Percentiles rank a stretch among this genome's conserved stretches.
These are phyloP conservation scores for Melopsittacus undulatus DNA, from an alignment of 2,797 vertebrate species.

Conservation along the genomic window DNA sequence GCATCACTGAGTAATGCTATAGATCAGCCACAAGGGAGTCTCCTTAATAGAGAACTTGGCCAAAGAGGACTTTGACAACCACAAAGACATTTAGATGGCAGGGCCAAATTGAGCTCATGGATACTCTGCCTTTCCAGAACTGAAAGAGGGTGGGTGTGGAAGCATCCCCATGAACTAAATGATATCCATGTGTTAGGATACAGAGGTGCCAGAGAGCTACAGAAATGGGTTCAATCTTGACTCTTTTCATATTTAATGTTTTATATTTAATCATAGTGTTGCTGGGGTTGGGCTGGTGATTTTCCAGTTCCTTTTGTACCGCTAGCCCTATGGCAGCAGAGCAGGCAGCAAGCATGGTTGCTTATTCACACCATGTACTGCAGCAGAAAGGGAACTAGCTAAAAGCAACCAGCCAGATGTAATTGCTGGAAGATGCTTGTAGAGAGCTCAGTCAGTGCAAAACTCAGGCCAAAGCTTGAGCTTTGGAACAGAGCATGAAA, in stretches of 20 bases:
- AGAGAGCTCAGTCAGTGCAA: neutral
- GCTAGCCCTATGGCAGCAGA: neutral
- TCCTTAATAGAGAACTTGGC: neutral
- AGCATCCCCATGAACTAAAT: slow-evolving; percentile 41
- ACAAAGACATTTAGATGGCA: neutral
- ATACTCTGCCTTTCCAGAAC: slow-evolving; percentile 6
- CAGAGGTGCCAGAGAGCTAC: neutral
- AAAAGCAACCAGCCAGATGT: neutral
- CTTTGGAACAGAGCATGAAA: neutral
- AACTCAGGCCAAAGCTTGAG: neutral
- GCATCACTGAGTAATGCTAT: slow-evolving; percentile 28
- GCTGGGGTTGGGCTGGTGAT: neutral
- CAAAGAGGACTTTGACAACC: neutral
- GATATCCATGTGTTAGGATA: slow-evolving; percentile 14
- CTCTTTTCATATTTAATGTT: neutral
- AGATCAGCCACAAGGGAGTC: neutral
- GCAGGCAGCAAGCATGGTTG: neutral
- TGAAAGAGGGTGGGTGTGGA: neutral
- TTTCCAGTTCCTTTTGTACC: neutral
- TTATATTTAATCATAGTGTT: neutral
- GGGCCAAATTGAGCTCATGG: slow-evolving; percentile 21
- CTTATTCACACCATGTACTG: neutral
- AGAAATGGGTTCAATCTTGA: neutral
- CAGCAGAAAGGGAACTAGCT: neutral
- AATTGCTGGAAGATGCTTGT: neutral